Base-by-base conservation (phyloP, 2,888 invertebrate genomes). In the Coleophora flavipennella region DNA sequence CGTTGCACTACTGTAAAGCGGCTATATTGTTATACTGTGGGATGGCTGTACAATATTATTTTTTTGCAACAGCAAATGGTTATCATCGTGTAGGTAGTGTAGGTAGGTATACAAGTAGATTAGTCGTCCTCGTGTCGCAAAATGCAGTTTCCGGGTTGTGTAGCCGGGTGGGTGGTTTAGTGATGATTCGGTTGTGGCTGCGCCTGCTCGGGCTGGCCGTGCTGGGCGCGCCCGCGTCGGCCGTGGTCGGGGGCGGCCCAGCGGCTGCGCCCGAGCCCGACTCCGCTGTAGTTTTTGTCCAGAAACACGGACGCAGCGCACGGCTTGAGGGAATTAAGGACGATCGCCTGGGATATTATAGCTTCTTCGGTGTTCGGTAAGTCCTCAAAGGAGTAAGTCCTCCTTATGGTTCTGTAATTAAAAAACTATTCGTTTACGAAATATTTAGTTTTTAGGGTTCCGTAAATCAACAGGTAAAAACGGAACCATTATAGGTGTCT, bases 281-380 rank as follows among this genome's bases (percentile, higher is more conserved):
- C 57, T 91, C 92, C 47, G 92, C 92, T 0, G 88, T 90, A 1
- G 87, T 92, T 0, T 91, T 90, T 59, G 84, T 89, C 0, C 87
- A 88, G 49, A 86, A 86, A 50, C 86, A 88, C 40, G 89, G 88
- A 31, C 86, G 84, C 33, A 86, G 89, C 51, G 88, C 91, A 0
- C 84, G 89, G 25, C 67, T 92, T 25, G 86, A 88, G 54, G 92
- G 93, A 11, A 67, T 83, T 40, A 85, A 89, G 50, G 89, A 92
- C 59, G 70, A 80, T 8, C 70, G 68, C 2, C 85, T 84, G 3
- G 88, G 88, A 48, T 88, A 91, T 59, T 92, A 92, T 49, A 87
- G 88, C 14, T 94, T 93, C 57, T 85, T 88, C 42, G 94, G 94
- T 2, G 86, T 94, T 46, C 87, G 91, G 67, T 94, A 40, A 38